Evolutionary conservation across 2,113 vertebrate genomes (phyloP), one percentile per base, ranked within the genome.

Genomic region (Crypturellus undulatus): DNA sequence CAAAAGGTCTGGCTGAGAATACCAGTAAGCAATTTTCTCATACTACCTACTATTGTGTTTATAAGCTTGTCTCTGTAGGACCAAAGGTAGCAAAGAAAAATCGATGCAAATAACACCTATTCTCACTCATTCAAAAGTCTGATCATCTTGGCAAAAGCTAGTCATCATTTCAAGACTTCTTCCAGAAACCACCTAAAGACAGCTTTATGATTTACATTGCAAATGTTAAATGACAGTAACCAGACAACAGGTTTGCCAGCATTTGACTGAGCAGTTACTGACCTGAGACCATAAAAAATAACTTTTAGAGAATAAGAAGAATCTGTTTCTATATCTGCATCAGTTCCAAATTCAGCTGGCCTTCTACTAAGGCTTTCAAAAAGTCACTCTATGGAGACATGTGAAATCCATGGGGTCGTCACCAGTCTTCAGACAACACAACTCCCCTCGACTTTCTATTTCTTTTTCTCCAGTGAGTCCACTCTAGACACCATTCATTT

Each of bases 31-130:
- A 69, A 22, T 88, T 79, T 79, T 16, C 11, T 14, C 3, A 7
- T 34, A 25, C 9, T 13, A 30, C 15, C 4, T 36, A 25, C 2
- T 28, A 3, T 10, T 0, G 0, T 18, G 34, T 45, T 83, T 54
- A 49, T 38, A 85, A 95, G 14, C 1, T 4, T 20, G 18, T 9
- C 14, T 54, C 25, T 63, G 15, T 40, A 69, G 9, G 20, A 38
- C 32, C 4, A 56, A 79, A 58, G 2, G 11, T 68, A 69, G 49
- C 3, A 71, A 64, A 49, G 28, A 65, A 42, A 75, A 87, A 56
- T 47, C 24, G 45, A 4, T 25, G 7, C 4, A 40, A 26, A 62
- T 79, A 38, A 25, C 49, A 3, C 16, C 51, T 47, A 9, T 82
- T 14, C 16, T 38, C 8, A 76, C 10, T 43, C 68, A 42, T 6